A percentile compares a stretch with the other conserved stretches of the same genome.
These are phyloP conservation scores for Biston stratarius DNA, from an alignment of 2,888 invertebrate genomes.

Conservation along the genomic window DNA sequence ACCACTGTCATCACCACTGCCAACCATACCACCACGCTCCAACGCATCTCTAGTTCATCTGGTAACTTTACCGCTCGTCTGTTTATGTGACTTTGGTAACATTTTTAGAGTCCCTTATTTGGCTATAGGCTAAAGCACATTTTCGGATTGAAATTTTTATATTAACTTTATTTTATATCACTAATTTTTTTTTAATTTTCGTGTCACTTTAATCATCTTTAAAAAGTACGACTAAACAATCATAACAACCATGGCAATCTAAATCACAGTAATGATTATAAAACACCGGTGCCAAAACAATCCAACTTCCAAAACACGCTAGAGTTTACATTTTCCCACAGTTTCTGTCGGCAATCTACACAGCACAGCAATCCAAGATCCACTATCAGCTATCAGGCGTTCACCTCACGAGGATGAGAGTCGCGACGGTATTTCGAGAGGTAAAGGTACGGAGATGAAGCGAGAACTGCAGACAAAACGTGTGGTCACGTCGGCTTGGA, in stretches of 20 bases:
- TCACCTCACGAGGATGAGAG: constrained; percentile 29
- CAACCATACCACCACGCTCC: constrained; percentile 57
- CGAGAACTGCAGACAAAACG: constrained; percentile 37
- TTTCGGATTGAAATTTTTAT: neutral
- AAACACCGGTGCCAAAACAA: constrained; percentile 17
- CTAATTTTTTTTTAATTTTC: too few relatives aligned
- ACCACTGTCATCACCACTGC: constrained; percentile 49
- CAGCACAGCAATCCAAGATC: constrained; percentile 38
- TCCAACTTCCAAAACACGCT: neutral
- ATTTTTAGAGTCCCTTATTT: constrained; percentile 5
- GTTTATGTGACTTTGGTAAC: neutral
- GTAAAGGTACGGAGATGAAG: constrained; percentile 12
- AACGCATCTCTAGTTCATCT: constrained; percentile 63
- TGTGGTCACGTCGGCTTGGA: constrained; percentile 54
- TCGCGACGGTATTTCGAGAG: constrained; percentile 42
- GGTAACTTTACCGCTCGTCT: constrained; percentile 35
- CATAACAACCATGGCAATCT: neutral
- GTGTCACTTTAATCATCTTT: too few relatives aligned
- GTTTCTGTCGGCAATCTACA: constrained; percentile 15
- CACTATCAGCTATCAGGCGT: constrained; percentile 35
- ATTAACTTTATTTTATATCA: neutral
- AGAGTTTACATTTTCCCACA: constrained; percentile 9
- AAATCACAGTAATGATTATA: constrained; percentile 3
- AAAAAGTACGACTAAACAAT: constrained; percentile 3
- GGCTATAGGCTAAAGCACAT: neutral